A percentile compares a stretch with the other conserved stretches of the same genome.
Evolutionary conservation across 2,113 vertebrate genomes (phyloP).

Genomic region (Colistium nudipinnis): DNA sequence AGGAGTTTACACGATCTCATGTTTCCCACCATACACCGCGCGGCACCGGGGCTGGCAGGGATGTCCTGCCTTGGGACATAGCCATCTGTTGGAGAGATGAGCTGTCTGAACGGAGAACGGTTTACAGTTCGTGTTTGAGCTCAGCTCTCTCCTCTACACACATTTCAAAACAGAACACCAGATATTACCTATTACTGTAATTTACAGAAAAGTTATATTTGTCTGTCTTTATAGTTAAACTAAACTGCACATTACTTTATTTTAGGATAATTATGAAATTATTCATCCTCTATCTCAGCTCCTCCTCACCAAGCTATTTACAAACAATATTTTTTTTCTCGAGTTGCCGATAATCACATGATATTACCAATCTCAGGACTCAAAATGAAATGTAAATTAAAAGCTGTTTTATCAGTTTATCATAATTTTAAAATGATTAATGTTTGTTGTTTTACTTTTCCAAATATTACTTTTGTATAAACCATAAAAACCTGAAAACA

Average conservation of each 20-base stretch:
- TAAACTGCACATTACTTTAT: too few species aligned
- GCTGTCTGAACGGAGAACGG: constrained; percentile 9
- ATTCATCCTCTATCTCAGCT: neutral
- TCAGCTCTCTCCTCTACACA: neutral
- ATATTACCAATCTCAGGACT: too few species aligned
- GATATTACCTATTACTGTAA: too few species aligned
- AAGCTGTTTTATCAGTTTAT: too few species aligned
- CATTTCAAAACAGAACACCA: neutral
- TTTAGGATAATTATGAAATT: neutral
- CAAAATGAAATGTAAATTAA: too few species aligned
- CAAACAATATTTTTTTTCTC: neutral
- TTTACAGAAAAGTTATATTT: neutral
- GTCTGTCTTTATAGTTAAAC: too few species aligned
- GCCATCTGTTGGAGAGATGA: constrained; percentile 35
- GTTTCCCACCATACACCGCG: constrained; percentile 75
- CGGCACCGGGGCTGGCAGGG: constrained; percentile 30
- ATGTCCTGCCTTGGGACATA: constrained; percentile 13
- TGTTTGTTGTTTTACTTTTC: too few species aligned
- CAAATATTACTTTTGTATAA: too few species aligned
- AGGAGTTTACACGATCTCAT: constrained; percentile 75
- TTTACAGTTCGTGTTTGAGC: neutral
- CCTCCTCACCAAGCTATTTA: neutral
- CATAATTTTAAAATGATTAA: too few species aligned
- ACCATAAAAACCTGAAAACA: too few species aligned
- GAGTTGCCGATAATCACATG: too few species aligned